Evolutionary conservation across 2,888 invertebrate genomes (phyloP), one percentile per base, ranked within the genome.

Genomic region (Notocelia uddmanniana): DNA sequence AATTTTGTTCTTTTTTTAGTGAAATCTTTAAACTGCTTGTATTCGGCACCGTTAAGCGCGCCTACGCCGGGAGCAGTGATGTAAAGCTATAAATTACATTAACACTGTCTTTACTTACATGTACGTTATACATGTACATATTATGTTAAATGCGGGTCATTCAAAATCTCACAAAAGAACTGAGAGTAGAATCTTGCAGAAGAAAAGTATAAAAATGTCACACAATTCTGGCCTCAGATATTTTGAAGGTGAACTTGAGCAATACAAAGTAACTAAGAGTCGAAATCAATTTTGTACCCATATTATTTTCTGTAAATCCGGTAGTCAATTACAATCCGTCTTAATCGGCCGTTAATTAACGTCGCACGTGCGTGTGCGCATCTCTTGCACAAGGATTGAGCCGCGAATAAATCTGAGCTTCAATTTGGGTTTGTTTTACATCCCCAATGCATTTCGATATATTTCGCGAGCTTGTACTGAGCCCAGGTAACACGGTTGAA

Each of bases 281-380:
- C 26, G 26, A 26, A 41, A 41, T 41, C 41, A 41, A 41, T 15
- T 3, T 41, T 15, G 41, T 5, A 41, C 5, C 13, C 13, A 11
- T 13, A 0, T 15, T 21, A 34, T 19, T 54, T 52, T 23, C 3
- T 26, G 8, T 11, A 37, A 64, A 52, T 45, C 26, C 19, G 26
- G 45, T 55, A 45, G 66, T 19, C 23, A 66, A 34, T 66, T 41
- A 66, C 26, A 66, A 66, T 45, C 37, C 15, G 41, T 55, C 55
- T 66, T 66, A 66, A 55, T 66, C 41, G 9, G 26, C 55, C 15
- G 37, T 54, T 70, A 70, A 70, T 70, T 70, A 70, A 37, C 41
- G n/a, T 31, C 41, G n/a, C 54, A 52, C 50, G 68, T 48, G 21
- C 62, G 69, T 58, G 34, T 26, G 34, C 58, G 52, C 70, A 41